Evolutionary conservation across 2,797 vertebrate genomes (phyloP), one percentile per base, ranked within the genome.

Genomic region (Astyanax mexicanus): DNA sequence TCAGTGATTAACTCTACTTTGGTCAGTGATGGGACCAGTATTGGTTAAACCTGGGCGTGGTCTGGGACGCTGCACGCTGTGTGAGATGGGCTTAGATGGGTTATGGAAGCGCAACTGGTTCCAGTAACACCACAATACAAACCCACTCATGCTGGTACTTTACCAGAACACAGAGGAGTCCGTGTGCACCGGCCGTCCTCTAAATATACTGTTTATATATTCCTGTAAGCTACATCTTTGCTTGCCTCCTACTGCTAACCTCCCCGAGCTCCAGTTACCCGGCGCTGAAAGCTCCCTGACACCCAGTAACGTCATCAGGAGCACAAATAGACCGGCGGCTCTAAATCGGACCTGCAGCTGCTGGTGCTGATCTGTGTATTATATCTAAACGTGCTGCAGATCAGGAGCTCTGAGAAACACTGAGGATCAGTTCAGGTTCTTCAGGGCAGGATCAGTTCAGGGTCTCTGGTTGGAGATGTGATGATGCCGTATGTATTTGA

Each of bases 401-500:
- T 23, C 44, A 13, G 2, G 12, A 40, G 38, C 11, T 64, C 11
- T 62, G 42, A 3, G 23, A 25, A 44, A 68, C 40, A 40, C 21
- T 40, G 44, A 6, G 9, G n/a, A n/a, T n/a, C n/a, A n/a, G n/a
- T n/a, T n/a, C n/a, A n/a, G n/a, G n/a, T n/a, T n/a, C n/a, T n/a
- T n/a, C n/a, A n/a, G n/a, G n/a, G n/a, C n/a, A n/a, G n/a, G n/a
- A n/a, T n/a, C n/a, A n/a, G n/a, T n/a, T n/a, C n/a, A n/a, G n/a
- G n/a, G n/a, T n/a, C n/a, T n/a, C n/a, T n/a, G n/a, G n/a, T n/a
- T n/a, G n/a, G n/a, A n/a, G n/a, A n/a, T 25, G 10, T 64, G 51
- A 27, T 15, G 4, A 27, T 51, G 21, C 21, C 21, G 69, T 55
- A 32, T 68, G 57, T 66, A 72, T 70, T 78, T 78, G 51, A 51